phyloP scores from a whole-genome alignment of 2,888 invertebrate species.

The Amblyteles armatorius region DNA sequence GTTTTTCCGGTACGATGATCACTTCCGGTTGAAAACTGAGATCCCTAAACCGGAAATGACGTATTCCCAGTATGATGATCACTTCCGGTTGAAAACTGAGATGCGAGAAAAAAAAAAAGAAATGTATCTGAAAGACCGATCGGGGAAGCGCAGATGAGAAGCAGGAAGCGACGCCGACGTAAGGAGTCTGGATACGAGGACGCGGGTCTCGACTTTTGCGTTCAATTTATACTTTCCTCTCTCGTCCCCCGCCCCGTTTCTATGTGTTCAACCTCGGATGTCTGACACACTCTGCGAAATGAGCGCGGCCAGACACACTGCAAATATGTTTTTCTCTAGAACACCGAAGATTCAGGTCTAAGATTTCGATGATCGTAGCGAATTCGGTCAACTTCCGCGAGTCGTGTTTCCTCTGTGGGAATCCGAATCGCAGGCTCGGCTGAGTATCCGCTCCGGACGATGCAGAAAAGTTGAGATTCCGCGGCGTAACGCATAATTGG shows the following conservation, averaged over 20 bases:
- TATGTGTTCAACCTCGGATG: slow-evolving; percentile 7
- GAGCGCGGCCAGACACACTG: slow-evolving; percentile 12
- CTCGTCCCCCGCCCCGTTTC: background rate
- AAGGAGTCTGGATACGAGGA: slow-evolving; percentile 26
- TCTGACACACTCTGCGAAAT: background rate
- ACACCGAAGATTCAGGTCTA: slow-evolving; percentile 35
- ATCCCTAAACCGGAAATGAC: too few relatives aligned
- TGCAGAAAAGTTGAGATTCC: background rate
- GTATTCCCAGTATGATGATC: too few relatives aligned
- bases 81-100: too few relatives aligned
- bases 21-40: too few relatives aligned
- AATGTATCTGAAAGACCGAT: background rate
- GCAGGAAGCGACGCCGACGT: slow-evolving; percentile 18
- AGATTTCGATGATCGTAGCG: slow-evolving; percentile 36
- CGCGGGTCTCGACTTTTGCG: slow-evolving; percentile 34
- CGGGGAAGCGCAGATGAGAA: slow-evolving; percentile 41
- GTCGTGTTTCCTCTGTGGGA: slow-evolving; percentile 25
- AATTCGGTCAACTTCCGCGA: slow-evolving; percentile 33
- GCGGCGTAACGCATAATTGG: background rate
- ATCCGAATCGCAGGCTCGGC: background rate
- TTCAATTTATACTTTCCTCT: slow-evolving; percentile 22
- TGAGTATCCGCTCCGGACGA: slow-evolving; percentile 10
- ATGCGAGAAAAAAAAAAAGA: background rate
- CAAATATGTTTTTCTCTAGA: slow-evolving; percentile 4
- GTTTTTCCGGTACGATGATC: too few relatives aligned